Evolutionary conservation across 37 sponge, comb jelly and placozoan genomes (phyloP), one percentile per base, ranked within the genome.

Genomic region (Cliona cf. orientalis): DNA sequence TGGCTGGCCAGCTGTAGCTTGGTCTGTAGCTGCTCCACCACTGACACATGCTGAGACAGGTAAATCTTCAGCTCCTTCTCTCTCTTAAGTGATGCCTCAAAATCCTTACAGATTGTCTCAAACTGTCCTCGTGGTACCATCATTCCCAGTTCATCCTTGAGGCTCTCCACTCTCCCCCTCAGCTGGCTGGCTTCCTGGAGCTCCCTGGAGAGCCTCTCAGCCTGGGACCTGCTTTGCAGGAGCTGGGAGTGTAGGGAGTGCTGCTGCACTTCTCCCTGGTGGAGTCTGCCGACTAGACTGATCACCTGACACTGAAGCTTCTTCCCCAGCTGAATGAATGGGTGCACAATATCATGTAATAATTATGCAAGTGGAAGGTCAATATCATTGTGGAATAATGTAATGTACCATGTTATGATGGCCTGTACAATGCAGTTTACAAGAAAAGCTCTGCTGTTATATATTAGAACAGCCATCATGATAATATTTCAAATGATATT

Each of bases 71-170:
- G 21, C 23, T 62, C 66, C 32, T n/a, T 9, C 79, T 46, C 38
- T 43, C 66, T 63, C 66, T 65, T 22, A 11, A 63, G 28, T 9
- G 31, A 46, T 17, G 29, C 34, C 44, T 63, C 46, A 44, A 45
- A 44, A 5, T 78, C 66, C 26, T n/a, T 25, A 53, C 79, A 63
- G 1, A 78, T 49, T 7, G 22, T 36, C 46, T 44, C 55, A 22
- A 37, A 65, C 46, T 40, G 46, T 31, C 46, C 79, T 28, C 49
- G 31, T 31, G 79, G 45, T 0, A 78, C 79, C 53, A 64, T 78
- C 33, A 22, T 5, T 0, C 2, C 55, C 42, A 76, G 62, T 44
- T 77, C 78, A 3, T 23, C 17, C 29, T 62, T n/a, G 9, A 60
- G 63, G 9, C 14, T 11, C 26, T 39, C 45, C 42, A 63, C 78